Evolutionary conservation across 2,888 invertebrate genomes (phyloP), one percentile per base, ranked within the genome.

Genomic region (Amphipyra tragopoginis): DNA sequence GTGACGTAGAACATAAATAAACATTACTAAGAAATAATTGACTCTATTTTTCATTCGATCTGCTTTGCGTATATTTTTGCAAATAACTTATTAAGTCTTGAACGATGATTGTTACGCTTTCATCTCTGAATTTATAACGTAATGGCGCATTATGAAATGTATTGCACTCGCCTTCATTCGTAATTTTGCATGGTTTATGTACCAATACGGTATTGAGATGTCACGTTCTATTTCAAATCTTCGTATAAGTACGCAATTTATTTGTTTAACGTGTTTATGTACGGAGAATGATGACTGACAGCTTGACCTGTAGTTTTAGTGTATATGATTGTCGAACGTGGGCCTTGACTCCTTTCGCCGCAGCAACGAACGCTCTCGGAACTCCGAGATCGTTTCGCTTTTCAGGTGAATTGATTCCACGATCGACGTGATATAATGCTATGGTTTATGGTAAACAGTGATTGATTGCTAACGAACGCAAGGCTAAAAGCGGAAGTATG

Each of bases 101-200:
- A 48, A 59, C 72, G 72, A 67, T 65, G 21, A 44, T 29, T 5
- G 43, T 44, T 54, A 60, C 65, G 69, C 62, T 68, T 69, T 51
- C 74, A 73, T 73, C 15, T 69, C 21, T 61, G 39, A 60, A 73
- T 69, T 67, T 54, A 73, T 73, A 53, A 45, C 49, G 60, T 50
- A 67, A 66, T 66, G 48, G 21, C 34, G 44, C 59, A 54, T 73
- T 68, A 54, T 73, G 69, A 68, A 69, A 69, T 60, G 39, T 69
- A 13, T 73, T 73, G 53, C 61, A 68, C 9, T 50, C n/a, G n/a
- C 42, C 15, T 33, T 8, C 15, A 49, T n/a, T 49, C 49, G 40
- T 59, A 50, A 68, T 72, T 72, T 57, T 53, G 50, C 44, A 47
- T 68, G 69, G 42, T 54, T 53, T 54, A 68, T 73, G 62, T 60